Conservation (phyloP, 2,797 vertebrate genomes). For the Rhabdophis nuchalis region DNA sequence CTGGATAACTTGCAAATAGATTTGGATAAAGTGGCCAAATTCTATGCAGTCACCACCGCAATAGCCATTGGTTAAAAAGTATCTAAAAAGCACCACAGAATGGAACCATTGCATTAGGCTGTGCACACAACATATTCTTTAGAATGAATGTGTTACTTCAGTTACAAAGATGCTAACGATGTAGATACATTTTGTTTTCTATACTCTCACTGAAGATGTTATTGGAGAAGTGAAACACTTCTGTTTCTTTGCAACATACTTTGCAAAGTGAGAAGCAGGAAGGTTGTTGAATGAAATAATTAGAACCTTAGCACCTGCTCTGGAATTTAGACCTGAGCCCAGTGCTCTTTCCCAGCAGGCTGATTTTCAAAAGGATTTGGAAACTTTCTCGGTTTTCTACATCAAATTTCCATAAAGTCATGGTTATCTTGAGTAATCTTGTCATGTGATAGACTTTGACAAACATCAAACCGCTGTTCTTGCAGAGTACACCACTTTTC, state of each 20-base stretch:
- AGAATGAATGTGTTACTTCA: background rate
- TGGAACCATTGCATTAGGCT: background rate
- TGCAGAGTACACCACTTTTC: background rate
- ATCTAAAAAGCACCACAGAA: background rate
- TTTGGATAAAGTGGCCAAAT: background rate
- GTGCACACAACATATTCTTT: background rate
- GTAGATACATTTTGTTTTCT: background rate
- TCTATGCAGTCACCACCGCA: background rate
- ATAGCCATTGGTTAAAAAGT: background rate
- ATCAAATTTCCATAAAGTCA: background rate
- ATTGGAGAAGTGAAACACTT: background rate
- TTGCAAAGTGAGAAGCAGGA: background rate
- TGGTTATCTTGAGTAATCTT: background rate
- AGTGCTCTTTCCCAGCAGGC: background rate
- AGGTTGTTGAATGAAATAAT: background rate
- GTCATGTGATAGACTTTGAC: background rate
- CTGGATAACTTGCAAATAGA: background rate
- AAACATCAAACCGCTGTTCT: background rate
- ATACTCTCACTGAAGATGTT: background rate
- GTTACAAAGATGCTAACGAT: background rate
- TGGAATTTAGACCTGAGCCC: background rate
- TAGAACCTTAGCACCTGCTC: background rate
- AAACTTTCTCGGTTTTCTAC: background rate
- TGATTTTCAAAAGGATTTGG: background rate
- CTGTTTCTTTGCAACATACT: background rate